A percentile compares a stretch with the other conserved stretches of the same genome.
These are phyloP conservation scores for Distichodus sexfasciatus DNA, from an alignment of 2,797 vertebrate genomes.

Conservation along the genomic window DNA sequence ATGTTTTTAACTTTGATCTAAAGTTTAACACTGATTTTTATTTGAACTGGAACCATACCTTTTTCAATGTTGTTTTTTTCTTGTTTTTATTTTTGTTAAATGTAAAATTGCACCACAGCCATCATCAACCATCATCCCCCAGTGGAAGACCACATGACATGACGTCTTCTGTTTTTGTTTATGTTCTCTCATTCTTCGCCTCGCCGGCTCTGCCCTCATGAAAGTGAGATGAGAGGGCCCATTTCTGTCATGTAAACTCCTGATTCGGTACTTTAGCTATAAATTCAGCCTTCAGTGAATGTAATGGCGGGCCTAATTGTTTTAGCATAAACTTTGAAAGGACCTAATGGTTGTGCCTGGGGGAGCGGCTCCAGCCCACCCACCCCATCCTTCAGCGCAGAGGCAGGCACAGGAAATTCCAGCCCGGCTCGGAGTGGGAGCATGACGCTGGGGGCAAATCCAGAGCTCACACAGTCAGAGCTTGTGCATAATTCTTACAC, in stretches of 20 bases:
- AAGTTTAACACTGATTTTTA: too few species aligned
- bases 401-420: constrained; percentile 48
- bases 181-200: not conserved
- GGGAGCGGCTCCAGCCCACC: constrained; percentile 17
- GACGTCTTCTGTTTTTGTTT: not conserved
- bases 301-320: constrained; percentile 27
- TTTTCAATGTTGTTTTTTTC: too few species aligned
- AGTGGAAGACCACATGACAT: not conserved
- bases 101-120: not conserved
- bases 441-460: constrained; percentile 31
- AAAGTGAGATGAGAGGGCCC: not conserved
- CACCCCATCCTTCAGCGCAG: constrained; percentile 34
- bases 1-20: too few species aligned
- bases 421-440: constrained; percentile 30
- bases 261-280: constrained; percentile 3
- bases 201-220: not conserved
- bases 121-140: not conserved
- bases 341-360: constrained; percentile 33
- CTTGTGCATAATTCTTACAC: not conserved
- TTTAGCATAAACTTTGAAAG: constrained; percentile 38
- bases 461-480: constrained; percentile 23
- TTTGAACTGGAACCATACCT: too few species aligned
- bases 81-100: not conserved
- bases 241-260: constrained; percentile 13
- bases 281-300: constrained; percentile 2